Evolutionary conservation across 2,113 vertebrate species (phyloP).

Genomic region (Phoenicopterus ruber): DNA sequence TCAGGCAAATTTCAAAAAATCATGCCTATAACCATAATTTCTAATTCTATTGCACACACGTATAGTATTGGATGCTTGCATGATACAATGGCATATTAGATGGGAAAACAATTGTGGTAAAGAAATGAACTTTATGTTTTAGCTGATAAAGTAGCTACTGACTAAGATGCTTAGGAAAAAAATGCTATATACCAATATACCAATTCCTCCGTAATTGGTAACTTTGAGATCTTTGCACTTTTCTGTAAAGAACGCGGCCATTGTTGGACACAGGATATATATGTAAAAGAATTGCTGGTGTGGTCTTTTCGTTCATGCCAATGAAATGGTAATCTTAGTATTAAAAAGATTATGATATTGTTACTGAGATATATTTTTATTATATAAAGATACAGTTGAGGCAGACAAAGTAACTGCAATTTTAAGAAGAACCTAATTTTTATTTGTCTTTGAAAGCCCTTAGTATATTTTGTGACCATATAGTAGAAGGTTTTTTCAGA

Average conservation of each 20-base stretch:
- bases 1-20: background rate
- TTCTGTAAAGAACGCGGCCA: background rate
- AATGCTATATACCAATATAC: no score
- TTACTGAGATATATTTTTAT: background rate
- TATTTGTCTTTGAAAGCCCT: background rate
- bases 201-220: background rate
- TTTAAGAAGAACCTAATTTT: background rate
- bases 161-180: background rate
- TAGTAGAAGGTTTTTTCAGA: background rate
- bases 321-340: background rate
- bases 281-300: background rate
- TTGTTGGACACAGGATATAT: background rate
- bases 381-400: background rate
- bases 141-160: background rate
- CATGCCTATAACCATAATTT: background rate
- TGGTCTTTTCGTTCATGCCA: background rate
- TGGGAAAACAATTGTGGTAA: background rate
- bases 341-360: background rate
- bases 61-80: background rate
- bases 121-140: background rate
- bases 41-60: background rate
- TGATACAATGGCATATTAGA: background rate
- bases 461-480: background rate
- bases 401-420: background rate
- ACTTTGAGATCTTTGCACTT: background rate